These are phyloP conservation scores for Caenorhabditis macrosperma DNA, from an alignment of 2,888 invertebrate species.

Conservation along the genomic window DNA sequence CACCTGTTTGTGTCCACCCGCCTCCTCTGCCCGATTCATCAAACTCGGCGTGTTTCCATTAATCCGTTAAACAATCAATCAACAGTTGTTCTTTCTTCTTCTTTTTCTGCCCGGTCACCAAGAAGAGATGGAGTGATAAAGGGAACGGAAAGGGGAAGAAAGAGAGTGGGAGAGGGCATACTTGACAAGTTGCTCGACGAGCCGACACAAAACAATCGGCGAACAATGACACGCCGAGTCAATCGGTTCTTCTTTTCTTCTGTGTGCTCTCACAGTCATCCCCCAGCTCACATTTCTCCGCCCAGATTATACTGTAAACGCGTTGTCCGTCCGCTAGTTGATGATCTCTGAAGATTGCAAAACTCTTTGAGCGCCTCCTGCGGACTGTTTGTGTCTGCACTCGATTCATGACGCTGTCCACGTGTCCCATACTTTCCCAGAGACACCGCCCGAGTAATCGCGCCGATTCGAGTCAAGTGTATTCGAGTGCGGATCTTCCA, in stretches of 20 bases:
- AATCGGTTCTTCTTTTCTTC: slow-evolving; percentile 6
- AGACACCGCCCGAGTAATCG: slow-evolving; percentile 22
- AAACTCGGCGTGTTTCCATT: slow-evolving; percentile 18
- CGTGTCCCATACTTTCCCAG: neutral
- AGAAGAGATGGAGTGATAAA: slow-evolving; percentile 4
- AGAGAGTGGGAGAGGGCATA: slow-evolving; percentile 12
- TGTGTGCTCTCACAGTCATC: slow-evolving; percentile 16
- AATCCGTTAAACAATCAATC: slow-evolving; percentile 40
- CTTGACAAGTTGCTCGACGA: slow-evolving; percentile 54
- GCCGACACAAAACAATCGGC: slow-evolving; percentile 36
- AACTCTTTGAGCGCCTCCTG: neutral
- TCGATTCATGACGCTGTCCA: neutral
- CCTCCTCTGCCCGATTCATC: slow-evolving; percentile 4
- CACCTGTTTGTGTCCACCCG: slow-evolving; percentile 13
- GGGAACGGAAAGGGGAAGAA: neutral
- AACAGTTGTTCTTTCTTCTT: slow-evolving; percentile 16
- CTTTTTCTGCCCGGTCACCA: neutral
- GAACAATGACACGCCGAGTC: slow-evolving; percentile 4
- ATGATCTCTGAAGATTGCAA: slow-evolving; percentile 4
- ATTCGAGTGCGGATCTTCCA: slow-evolving; percentile 20
- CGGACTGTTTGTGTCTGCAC: slow-evolving; percentile 4
- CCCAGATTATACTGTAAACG: neutral
- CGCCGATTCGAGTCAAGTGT: slow-evolving; percentile 23
- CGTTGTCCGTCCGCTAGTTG: neutral
- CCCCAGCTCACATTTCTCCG: slow-evolving; percentile 15